Evolutionary conservation across 2,797 vertebrate genomes (phyloP), one percentile per base, ranked within the genome.

Genomic region (Hephaestus fuliginosus): DNA sequence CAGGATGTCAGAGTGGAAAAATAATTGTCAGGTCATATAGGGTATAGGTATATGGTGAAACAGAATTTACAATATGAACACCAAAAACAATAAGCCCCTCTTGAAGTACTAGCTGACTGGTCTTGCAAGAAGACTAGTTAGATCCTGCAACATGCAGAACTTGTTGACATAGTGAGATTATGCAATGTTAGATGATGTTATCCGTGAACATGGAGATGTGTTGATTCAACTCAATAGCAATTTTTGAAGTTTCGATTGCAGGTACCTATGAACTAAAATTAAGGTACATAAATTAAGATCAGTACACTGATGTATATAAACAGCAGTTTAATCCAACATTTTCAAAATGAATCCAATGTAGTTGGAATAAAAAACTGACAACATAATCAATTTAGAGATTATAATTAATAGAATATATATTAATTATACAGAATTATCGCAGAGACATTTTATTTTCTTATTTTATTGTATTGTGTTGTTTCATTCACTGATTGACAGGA

Each of bases 171-270:
- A 82, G 74, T 56, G 67, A 33, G 4, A 70, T 87, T 81, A 86
- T 80, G 82, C 81, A 91, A 90, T 75, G 62, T 85, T 78, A 77
- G 62, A 87, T 72, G 48, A 84, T 61, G 66, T 88, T 86, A 85
- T 80, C 64, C 82, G 85, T 84, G 78, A 87, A 83, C 79, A 72
- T 39, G 28, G 64, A 70, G 46, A 73, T 74, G 33, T 70, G 67
- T 74, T 74, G 73, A 48, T 79, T 73, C 55, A 70, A 67, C 62
- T 72, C 44, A 10, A 30, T 46, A 25, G 25, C 44, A 2, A 69
- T 67, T 69, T 48, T 70, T 51, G 0, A 70, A 56, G 18, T 20
- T 65, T 2, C 17, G 55, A 43, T 56, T 57, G 22, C 41, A 64
- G 1, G 11, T 30, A 28, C 12, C 48, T 28, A 30, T 80, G 36